phyloP scores from a whole-genome alignment of 2,888 invertebrate genomes.

The Physocephala rufipes region DNA sequence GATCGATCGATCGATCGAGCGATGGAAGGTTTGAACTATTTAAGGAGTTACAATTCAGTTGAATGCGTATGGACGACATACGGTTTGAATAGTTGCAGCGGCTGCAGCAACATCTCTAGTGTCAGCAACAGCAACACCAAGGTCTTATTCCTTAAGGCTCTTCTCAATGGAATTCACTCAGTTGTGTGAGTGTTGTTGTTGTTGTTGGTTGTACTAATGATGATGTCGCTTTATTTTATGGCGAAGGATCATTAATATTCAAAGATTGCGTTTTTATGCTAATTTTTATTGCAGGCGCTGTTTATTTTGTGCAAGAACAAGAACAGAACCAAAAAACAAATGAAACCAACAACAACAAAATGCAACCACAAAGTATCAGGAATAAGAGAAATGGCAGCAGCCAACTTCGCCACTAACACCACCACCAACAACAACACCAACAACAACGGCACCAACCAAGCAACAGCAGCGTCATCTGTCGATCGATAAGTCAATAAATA shows the following conservation, averaged over 20 bases:
- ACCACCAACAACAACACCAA: slow-evolving; percentile 15
- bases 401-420: slow-evolving; percentile 9
- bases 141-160: background rate
- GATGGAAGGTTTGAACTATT: background rate
- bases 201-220: slow-evolving; percentile 14
- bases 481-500: slow-evolving; percentile 58
- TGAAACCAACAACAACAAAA: no score
- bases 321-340: no score
- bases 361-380: no score
- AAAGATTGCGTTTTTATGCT: slow-evolving; percentile 66
- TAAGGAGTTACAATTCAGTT: background rate
- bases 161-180: no score
- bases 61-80: background rate
- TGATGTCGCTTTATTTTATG: slow-evolving; percentile 37
- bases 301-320: slow-evolving; percentile 45
- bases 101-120: background rate
- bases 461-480: slow-evolving; percentile 52
- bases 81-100: background rate
- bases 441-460: slow-evolving; percentile 12
- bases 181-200: background rate
- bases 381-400: no score
- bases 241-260: slow-evolving; percentile 61
- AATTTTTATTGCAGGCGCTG: slow-evolving; percentile 53
- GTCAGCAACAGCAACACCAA: background rate
- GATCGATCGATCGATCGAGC: no score